These are phyloP conservation scores for Dromas ardeola DNA, from an alignment of 2,113 vertebrate genomes.

Conservation along the genomic window DNA sequence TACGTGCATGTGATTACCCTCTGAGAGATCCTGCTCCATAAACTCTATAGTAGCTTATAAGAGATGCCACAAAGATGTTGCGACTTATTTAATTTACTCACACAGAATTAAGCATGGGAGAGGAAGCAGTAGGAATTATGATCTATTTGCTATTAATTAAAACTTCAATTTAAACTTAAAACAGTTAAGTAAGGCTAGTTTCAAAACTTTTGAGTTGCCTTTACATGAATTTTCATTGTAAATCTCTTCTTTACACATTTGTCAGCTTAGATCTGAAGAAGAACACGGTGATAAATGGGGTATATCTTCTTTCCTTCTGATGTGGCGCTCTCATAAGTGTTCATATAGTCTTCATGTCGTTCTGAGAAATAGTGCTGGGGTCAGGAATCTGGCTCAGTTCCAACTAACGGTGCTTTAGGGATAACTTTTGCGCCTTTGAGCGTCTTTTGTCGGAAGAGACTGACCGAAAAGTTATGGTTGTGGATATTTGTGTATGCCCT, in stretches of 20 bases:
- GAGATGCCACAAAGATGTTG: slow-evolving; percentile 27
- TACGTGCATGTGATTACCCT: slow-evolving; percentile 72
- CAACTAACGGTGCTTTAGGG: background rate
- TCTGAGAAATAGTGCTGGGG: slow-evolving; percentile 28
- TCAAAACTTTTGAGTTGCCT: background rate
- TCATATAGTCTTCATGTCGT: background rate
- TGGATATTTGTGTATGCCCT: background rate
- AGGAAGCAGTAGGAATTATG: background rate
- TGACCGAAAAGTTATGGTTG: background rate
- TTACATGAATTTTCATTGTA: background rate
- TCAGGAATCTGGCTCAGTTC: slow-evolving; percentile 43
- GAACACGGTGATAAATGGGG: background rate
- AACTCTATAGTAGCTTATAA: slow-evolving; percentile 9
- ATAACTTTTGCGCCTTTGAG: background rate
- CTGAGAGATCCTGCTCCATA: slow-evolving; percentile 55
- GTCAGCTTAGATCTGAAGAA: background rate
- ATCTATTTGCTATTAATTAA: background rate
- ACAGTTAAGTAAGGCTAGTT: background rate
- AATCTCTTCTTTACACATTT: background rate
- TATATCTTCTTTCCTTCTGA: background rate
- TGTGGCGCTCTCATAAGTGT: slow-evolving; percentile 61
- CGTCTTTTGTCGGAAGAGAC: background rate
- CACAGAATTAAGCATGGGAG: background rate
- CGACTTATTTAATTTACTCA: background rate
- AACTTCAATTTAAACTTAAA: background rate